Evolutionary conservation across 1,140 invertebrate species (phyloP), one percentile per base, ranked within the genome.

Genomic region (Sycobia sp.): DNA sequence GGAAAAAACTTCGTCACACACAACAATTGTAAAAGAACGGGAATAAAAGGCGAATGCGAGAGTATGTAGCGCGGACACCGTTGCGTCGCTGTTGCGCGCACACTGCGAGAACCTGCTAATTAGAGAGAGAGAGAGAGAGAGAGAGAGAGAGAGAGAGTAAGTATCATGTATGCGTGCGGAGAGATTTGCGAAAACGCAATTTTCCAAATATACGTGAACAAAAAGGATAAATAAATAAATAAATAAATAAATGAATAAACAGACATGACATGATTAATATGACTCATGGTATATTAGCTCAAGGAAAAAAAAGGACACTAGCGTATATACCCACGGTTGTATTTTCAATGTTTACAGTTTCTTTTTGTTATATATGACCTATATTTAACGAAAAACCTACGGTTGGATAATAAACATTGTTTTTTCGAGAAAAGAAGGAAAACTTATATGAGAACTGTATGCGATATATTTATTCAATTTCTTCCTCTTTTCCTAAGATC

Each of bases 321-420:
- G 44, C 49, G 63, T 71, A 71, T n/a, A n/a, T 70, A 66, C 64
- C 66, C 65, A 62, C 68, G 64, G 65, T 65, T 71, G 65, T 71
- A 70, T 69, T 70, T 70, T 67, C 66, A 68, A 71, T 70, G 64
- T 70, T 66, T 62, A 67, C 56, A 43, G 51, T 65, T 71, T 70
- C 50, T 59, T 71, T 73, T 69, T 71, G 65, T 73, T 69, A 70
- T 67, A n/a, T n/a, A 34, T 66, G 32, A 67, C 41, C 63, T 71
- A 69, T 66, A 62, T 65, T 66, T 39, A 59, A 71, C 32, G 54
- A 68, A 53, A 32, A 53, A 61, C 49, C 13, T 61, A 70, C 41
- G 51, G 49, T 65, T 54, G 60, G 68, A 53, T 53, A 71, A 71
- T 70, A 71, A 71, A 70, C 47, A 70, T 69, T 69, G 61, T 67